A percentile compares a stretch with the other conserved stretches of the same genome.
Conservation (phyloP, 2,797 vertebrate genomes). For the Saguinus oedipus region DNA sequence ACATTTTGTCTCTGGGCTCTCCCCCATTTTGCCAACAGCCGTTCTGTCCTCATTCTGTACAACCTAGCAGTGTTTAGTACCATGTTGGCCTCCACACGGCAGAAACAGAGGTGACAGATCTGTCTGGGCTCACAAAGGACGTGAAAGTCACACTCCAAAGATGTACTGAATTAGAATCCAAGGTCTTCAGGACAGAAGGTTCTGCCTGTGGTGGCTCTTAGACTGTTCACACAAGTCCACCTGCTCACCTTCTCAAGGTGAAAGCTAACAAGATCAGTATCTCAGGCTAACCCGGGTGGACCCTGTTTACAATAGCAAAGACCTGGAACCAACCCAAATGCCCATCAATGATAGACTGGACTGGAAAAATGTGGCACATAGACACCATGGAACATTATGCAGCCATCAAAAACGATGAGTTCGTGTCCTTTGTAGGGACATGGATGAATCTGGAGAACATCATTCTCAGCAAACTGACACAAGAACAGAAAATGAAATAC, state of each 20-base stretch:
- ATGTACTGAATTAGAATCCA: neutral
- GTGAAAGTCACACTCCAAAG: neutral
- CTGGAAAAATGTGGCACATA: too few relatives aligned
- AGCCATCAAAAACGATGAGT: too few relatives aligned
- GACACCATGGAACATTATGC: too few relatives aligned
- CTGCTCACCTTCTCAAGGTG: neutral
- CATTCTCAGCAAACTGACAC: too few relatives aligned
- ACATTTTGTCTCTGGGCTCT: neutral
- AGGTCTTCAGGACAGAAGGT: neutral
- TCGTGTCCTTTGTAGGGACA: too few relatives aligned
- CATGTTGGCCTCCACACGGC: rapidly evolving
- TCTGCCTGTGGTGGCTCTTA: too few relatives aligned
- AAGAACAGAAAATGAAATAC: too few relatives aligned
- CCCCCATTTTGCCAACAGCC: neutral
- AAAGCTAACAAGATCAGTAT: neutral
- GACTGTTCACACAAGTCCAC: neutral
- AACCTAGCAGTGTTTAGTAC: neutral
- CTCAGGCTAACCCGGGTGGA: neutral
- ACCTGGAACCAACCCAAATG: too few relatives aligned
- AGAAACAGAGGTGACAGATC: neutral
- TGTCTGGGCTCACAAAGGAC: rapidly evolving
- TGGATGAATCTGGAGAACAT: too few relatives aligned
- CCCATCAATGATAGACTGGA: too few relatives aligned
- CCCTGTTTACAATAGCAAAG: too few relatives aligned
- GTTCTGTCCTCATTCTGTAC: neutral